Base-by-base conservation (phyloP, 2,888 invertebrate species). In the Scaeva pyrastri region DNA sequence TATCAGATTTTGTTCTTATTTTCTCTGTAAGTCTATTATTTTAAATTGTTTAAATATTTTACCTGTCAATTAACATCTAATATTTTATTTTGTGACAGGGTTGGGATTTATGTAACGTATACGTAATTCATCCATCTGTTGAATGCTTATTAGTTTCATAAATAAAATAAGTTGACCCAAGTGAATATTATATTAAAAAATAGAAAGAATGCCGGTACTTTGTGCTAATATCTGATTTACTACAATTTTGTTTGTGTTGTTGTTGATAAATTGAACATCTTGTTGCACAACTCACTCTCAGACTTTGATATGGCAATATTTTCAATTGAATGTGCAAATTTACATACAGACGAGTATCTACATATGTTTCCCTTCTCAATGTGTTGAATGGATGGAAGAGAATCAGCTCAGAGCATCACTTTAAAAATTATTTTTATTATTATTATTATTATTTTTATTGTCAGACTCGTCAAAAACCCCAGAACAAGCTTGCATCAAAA, bases 161-260 rank as follows among this genome's bases (percentile, higher is more conserved):
- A 52, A 52, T 52, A 26, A 52, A 52, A n/a, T 52, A 8, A 36
- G 19, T 39, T 19, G 6, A 39, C 39, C 36, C 19, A 39, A 39
- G 19, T 14, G 2, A 2, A 39, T 36, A 58, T 5, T 36, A 19
- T 2, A 36, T 58, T 58, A 36, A 39, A n/a, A n/a, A n/a, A n/a
- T n/a, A n/a, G n/a, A 58, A 58, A 36, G 10, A 58, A 58, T 36
- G 5, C 58, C 58, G 58, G 36, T 19, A 58, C 6, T 58, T 56
- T 16, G 1, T 16, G 11, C 21, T 26, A 55, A 36, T 39, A 19
- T 31, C 16, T 36, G 58, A 56, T 58, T 21, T 36, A 11, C 10
- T n/a, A 16, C 8, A 8, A 2, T 8, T 6, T 7, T 48, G 2
- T 3, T 12, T 5, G 12, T 23, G 23, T 52, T 52, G 14, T 23